Evolutionary conservation across 2,888 invertebrate species (phyloP).

Genomic region (Lepidonotus clava): DNA sequence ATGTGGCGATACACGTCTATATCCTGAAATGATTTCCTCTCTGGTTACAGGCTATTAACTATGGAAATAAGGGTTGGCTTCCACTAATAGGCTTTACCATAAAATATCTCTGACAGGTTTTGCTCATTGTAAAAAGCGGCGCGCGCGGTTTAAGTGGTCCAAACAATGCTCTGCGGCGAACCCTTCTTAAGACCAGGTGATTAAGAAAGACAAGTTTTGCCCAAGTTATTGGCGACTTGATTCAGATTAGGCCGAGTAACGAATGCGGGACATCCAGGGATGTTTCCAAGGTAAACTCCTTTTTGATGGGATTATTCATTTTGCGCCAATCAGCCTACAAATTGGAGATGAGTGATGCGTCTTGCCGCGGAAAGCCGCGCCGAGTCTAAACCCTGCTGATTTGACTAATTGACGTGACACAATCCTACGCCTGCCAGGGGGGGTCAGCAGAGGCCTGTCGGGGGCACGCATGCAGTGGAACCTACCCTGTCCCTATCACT

Average conservation of each 20-base stretch:
- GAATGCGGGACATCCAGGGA: neutral
- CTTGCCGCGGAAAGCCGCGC: neutral
- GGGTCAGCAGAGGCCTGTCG: neutral
- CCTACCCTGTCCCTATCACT: neutral
- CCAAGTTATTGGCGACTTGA: neutral
- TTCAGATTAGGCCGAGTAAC: neutral
- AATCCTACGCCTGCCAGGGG: neutral
- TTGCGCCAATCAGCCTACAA: neutral
- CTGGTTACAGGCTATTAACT: neutral
- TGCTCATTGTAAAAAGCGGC: neutral
- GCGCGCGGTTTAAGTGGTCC: neutral
- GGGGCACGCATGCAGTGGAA: neutral
- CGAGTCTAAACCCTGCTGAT: constrained; percentile 35
- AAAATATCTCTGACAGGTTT: neutral
- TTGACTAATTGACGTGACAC: constrained; percentile 50
- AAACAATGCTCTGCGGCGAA: neutral
- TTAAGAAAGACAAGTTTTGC: neutral
- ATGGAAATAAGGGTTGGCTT: neutral
- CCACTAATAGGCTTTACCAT: neutral
- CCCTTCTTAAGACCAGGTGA: neutral
- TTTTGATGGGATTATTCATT: constrained; percentile 43
- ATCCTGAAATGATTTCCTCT: too few species aligned
- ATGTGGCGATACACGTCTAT: too few species aligned
- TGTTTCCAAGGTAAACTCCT: neutral
- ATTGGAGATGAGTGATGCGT: constrained; percentile 35